Evolutionary conservation across 1,140 invertebrate genomes (phyloP).

Genomic region (Liolophura sinensis): DNA sequence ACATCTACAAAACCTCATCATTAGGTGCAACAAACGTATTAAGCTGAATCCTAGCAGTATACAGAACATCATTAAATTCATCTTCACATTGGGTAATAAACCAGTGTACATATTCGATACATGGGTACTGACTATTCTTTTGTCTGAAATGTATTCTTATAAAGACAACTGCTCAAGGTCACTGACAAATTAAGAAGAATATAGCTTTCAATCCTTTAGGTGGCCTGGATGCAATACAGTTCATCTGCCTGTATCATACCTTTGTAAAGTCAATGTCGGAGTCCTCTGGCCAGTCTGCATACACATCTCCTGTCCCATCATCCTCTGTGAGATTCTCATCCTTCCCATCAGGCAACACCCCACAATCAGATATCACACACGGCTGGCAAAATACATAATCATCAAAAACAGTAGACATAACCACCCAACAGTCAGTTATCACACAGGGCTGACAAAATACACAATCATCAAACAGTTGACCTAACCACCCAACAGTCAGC

Average conservation of each 20-base stretch:
- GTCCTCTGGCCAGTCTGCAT: slow-evolving; percentile 36
- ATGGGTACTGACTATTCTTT: no score
- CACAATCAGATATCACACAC: slow-evolving; percentile 45
- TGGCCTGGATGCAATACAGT: not conserved
- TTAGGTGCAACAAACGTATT: no score
- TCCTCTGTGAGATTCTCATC: slow-evolving; percentile 22
- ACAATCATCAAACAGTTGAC: no score
- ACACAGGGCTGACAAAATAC: not conserved
- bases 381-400: slow-evolving; percentile 20
- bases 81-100: no score
- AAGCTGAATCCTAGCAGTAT: no score
- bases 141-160: no score
- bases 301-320: slow-evolving; percentile 40
- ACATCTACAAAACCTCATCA: no score
- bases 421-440: not conserved
- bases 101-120: no score
- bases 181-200: no score
- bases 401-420: not conserved
- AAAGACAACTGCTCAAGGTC: no score
- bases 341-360: slow-evolving; percentile 35
- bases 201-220: no score
- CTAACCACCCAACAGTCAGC: not conserved
- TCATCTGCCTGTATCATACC: slow-evolving; percentile 20
- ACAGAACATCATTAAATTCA: no score
- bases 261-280: slow-evolving; percentile 29